A percentile compares a stretch with the other conserved stretches of the same genome.
phyloP scores from a whole-genome alignment of 2,113 vertebrate species.

The Phoxinus phoxinus region DNA sequence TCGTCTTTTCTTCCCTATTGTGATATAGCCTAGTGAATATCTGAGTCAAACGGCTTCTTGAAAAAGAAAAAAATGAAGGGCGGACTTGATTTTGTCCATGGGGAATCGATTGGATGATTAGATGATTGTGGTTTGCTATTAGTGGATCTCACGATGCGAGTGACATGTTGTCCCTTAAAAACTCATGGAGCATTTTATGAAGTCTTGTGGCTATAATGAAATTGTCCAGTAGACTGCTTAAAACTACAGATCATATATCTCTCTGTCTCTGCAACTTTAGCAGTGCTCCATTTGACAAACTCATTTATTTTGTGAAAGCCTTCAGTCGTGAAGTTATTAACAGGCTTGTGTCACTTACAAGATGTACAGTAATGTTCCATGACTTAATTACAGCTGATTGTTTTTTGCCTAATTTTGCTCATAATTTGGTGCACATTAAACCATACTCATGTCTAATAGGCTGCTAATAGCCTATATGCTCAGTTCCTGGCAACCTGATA shows the following conservation, averaged over 20 bases:
- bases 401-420: not conserved
- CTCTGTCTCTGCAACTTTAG: not conserved
- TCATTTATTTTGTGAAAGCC: not conserved
- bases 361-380: not conserved
- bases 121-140: no score
- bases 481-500: not conserved
- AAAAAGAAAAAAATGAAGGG: no score
- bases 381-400: not conserved
- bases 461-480: not conserved
- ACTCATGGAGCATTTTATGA: not conserved
- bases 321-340: not conserved
- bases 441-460: conserved; percentile 1
- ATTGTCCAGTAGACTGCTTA: not conserved
- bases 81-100: no score
- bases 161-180: no score
- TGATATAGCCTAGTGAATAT: no score
- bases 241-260: not conserved
- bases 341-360: not conserved
- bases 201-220: not conserved
- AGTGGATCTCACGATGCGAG: no score
- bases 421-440: not conserved
- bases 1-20: no score
- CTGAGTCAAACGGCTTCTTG: no score
- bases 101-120: no score
- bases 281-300: not conserved